Conservation (phyloP, 2,797 vertebrate species). For the Chrosomus eos region DNA sequence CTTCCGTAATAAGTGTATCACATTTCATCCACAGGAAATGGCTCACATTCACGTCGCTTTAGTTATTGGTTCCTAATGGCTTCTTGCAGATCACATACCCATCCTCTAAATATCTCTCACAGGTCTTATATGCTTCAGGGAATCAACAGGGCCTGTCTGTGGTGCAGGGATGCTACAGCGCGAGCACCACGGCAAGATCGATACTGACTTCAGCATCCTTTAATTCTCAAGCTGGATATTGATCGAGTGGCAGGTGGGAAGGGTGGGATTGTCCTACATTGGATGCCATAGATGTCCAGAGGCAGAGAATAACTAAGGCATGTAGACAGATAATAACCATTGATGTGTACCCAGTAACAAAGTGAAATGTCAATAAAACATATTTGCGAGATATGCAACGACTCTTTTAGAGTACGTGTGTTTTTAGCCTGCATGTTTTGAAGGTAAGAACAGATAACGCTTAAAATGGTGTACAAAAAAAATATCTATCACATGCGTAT, state of each 20-base stretch:
- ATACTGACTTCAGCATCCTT: conserved; percentile 74
- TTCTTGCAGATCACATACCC: conserved; percentile 30
- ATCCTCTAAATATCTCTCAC: conserved; percentile 41
- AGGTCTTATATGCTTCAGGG: conserved; percentile 61
- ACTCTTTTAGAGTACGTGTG: not conserved
- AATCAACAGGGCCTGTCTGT: conserved; percentile 67
- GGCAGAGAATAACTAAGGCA: conserved; percentile 17
- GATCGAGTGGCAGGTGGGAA: conserved; percentile 67
- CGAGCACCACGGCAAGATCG: conserved; percentile 65
- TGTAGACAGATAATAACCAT: conserved; percentile 19
- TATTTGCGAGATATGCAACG: not conserved
- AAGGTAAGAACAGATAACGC: conserved; percentile 4
- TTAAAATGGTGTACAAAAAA: not conserved
- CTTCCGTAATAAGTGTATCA: not conserved
- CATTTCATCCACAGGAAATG: conserved; percentile 33
- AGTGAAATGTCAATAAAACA: conserved; percentile 38
- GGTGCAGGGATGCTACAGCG: conserved; percentile 54
- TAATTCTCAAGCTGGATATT: conserved; percentile 77
- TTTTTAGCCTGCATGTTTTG: not conserved
- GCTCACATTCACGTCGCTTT: not conserved
- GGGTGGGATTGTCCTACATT: conserved; percentile 57
- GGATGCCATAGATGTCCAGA: conserved; percentile 23
- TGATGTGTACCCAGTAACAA: not conserved
- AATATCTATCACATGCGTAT: not conserved
- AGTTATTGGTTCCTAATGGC: not conserved